Evolutionary conservation across 2,888 invertebrate genomes (phyloP), one percentile per base, ranked within the genome.

Genomic region (Metellina segmentata): DNA sequence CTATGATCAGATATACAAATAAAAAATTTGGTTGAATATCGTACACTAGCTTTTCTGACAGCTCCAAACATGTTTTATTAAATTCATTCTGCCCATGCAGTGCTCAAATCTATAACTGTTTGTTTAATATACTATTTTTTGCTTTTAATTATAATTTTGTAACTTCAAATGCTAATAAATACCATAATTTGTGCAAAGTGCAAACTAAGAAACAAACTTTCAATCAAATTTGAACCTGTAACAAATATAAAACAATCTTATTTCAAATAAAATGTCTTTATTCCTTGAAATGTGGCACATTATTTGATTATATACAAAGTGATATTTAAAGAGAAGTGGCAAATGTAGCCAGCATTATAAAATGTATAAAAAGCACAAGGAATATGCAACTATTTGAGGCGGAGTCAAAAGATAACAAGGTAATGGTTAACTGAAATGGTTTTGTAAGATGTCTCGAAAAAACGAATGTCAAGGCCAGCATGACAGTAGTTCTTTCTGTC

Each of bases 281-380:
- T 79, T 81, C 52, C 72, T 81, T 87, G 79, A 87, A 87, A 87
- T 90, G 90, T 90, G 90, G 90, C 90, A 90, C 90, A 85, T 74
- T 81, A 85, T 85, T 90, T 81, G 81, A 90, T 81, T 90, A 90
- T 90, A 49, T 90, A 90, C 90, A 90, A 81, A 81, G 81, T 81
- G 74, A 87, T 75, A 61, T 19, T 70, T 75, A 61, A 74, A 74
- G 69, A 53, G 52, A 81, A 72, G 61, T 74, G 74, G 53, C 34
- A 69, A 75, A 81, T 87, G 69, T 61, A 81, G 49, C 79, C 71
- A 75, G 61, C 74, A 79, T 81, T 81, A 88, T 85, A 87, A 87
- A 87, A 81, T 81, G 74, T 88, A 88, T 88, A 81, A 87, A 88
- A 88, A 81, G 88, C 88, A 61, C 19, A 70, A 81, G 74, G 34